A percentile compares a stretch with the other conserved stretches of the same genome.
Conservation (phyloP, 2,888 invertebrate genomes). For the Nymphalis polychloros region DNA sequence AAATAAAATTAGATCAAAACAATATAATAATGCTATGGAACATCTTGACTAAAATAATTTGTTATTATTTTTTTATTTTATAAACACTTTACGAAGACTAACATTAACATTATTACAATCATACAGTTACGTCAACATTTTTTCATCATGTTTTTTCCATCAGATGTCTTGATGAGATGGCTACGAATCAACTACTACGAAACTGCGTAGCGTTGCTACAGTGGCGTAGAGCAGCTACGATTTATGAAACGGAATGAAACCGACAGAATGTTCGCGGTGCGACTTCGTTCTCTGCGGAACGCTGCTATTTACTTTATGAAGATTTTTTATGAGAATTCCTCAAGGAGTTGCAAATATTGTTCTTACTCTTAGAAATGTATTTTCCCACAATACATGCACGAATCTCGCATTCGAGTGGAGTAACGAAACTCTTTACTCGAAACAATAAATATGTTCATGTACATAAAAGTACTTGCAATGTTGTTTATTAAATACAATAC, state of each 20-base stretch:
- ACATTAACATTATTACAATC: too few species aligned
- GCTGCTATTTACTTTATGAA: conserved; percentile 26
- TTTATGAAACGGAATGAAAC: conserved; percentile 25
- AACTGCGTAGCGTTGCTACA: conserved; percentile 18
- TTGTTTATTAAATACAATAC: too few species aligned
- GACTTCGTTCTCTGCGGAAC: conserved; percentile 14
- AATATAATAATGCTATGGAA: too few species aligned
- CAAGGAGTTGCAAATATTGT: conserved; percentile 34
- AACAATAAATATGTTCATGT: neutral
- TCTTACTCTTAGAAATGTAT: conserved; percentile 29
- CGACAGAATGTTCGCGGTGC: conserved; percentile 17
- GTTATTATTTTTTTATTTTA: too few species aligned
- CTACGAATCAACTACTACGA: conserved; percentile 19
- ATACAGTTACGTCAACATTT: neutral
- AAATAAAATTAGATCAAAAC: too few species aligned
- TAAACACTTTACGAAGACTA: too few species aligned
- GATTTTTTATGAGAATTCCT: conserved; percentile 33
- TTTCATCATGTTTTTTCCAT: neutral
- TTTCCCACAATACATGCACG: conserved; percentile 14
- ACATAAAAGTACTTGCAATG: neutral
- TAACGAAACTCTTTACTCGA: conserved; percentile 7
- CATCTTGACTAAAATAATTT: too few species aligned
- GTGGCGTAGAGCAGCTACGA: conserved; percentile 18
- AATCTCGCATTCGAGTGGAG: neutral
- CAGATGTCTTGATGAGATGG: neutral